A percentile compares a stretch with the other conserved stretches of the same genome.
phyloP scores from a whole-genome alignment of 2,888 invertebrate species.

The Drosophila picticornis region DNA sequence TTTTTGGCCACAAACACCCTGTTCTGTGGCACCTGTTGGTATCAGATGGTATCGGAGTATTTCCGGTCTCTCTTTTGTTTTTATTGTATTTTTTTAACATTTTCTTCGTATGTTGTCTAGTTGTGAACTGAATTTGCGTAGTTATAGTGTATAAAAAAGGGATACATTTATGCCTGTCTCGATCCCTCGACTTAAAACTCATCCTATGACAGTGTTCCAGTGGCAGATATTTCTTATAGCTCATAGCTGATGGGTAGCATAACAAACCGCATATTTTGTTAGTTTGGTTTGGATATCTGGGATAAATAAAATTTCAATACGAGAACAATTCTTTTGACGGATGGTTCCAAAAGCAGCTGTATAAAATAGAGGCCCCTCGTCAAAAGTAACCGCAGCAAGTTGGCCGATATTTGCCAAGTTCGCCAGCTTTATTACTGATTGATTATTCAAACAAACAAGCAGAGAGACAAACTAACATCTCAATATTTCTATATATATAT shows the following conservation, averaged over 20 bases:
- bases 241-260: background rate
- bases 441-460: background rate
- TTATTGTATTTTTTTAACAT: background rate
- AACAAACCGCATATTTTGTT: background rate
- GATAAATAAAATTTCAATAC: background rate
- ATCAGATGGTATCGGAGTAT: background rate
- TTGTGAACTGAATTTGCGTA: background rate
- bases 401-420: background rate
- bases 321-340: background rate
- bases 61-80: too few relatives aligned
- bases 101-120: background rate
- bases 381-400: background rate
- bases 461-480: too few relatives aligned
- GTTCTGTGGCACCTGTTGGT: background rate
- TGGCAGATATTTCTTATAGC: background rate
- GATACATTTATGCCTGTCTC: background rate
- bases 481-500: background rate
- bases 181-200: background rate
- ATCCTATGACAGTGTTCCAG: background rate
- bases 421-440: background rate
- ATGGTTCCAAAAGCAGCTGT: background rate
- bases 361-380: background rate
- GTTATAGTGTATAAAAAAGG: background rate
- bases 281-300: background rate
- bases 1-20: too few relatives aligned